Conservation (phyloP, 2,797 vertebrate genomes). For the Cynopterus sphinx region DNA sequence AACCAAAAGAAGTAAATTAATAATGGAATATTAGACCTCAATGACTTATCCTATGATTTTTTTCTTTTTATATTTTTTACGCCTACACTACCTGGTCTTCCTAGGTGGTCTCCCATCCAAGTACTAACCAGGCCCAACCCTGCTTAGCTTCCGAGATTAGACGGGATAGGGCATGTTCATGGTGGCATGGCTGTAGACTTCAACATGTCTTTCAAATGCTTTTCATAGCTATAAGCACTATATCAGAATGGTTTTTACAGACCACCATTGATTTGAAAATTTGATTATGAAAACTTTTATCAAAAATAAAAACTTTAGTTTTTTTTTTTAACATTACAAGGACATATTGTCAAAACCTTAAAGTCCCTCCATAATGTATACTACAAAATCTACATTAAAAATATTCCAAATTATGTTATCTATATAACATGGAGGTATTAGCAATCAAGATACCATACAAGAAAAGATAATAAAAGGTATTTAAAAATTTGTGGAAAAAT, state of each 20-base stretch:
- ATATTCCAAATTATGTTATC: neutral
- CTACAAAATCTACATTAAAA: conserved; percentile 31
- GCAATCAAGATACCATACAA: neutral
- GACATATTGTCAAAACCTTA: neutral
- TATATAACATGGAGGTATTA: neutral
- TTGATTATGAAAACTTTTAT: conserved; percentile 28
- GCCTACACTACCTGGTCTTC: no score
- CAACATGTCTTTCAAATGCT: neutral
- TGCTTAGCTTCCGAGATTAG: no score
- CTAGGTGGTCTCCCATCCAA: no score
- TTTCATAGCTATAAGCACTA: neutral
- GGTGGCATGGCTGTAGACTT: no score
- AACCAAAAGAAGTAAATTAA: neutral
- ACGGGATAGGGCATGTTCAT: no score
- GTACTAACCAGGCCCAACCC: no score
- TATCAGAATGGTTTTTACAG: neutral
- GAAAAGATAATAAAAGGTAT: neutral
- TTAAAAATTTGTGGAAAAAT: neutral
- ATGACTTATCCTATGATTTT: neutral
- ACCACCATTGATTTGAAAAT: neutral
- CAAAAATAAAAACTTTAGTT: neutral
- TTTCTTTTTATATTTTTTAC: no score
- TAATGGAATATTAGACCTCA: neutral
- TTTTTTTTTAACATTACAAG: neutral
- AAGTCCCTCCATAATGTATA: neutral